Evolutionary conservation across 2,113 vertebrate species (phyloP).

Genomic region (Labeo rohita): DNA sequence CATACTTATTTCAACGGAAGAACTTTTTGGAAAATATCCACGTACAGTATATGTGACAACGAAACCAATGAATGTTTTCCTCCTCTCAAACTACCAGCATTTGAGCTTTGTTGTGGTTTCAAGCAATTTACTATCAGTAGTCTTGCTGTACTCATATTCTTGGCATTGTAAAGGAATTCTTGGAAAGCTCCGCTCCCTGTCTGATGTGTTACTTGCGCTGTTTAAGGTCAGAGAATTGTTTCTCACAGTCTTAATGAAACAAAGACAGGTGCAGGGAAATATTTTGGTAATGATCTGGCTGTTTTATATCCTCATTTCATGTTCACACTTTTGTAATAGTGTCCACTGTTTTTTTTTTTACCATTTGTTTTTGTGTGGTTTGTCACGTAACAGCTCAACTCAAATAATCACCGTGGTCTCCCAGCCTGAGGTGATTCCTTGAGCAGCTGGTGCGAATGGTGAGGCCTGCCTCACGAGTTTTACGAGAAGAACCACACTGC

Average conservation of each 20-base stretch:
- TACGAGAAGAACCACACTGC: not conserved
- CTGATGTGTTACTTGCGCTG: not conserved
- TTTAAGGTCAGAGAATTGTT: constrained; percentile 1
- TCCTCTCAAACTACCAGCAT: not conserved
- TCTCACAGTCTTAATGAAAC: not conserved
- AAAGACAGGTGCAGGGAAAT: not conserved
- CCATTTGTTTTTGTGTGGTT: constrained; percentile 15
- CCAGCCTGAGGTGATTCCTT: not conserved
- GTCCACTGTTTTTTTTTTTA: too few relatives aligned
- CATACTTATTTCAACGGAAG: not conserved
- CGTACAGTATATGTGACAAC: not conserved
- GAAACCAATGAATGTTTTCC: not conserved
- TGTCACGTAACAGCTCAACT: not conserved
- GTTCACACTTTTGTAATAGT: not conserved
- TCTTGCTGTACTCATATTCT: not conserved
- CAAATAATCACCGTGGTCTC: not conserved
- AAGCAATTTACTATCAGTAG: not conserved
- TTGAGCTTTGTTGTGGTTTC: constrained; percentile 5
- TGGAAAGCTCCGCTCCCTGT: not conserved
- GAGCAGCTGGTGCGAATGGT: constrained; percentile 7
- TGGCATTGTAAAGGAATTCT: not conserved
- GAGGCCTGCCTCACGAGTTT: not conserved
- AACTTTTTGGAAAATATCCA: not conserved
- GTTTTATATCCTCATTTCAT: not conserved
- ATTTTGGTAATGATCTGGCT: not conserved